Evolutionary conservation across 1,140 invertebrate species (phyloP), one percentile per base, ranked within the genome.

Genomic region (Tenebrio molitor): DNA sequence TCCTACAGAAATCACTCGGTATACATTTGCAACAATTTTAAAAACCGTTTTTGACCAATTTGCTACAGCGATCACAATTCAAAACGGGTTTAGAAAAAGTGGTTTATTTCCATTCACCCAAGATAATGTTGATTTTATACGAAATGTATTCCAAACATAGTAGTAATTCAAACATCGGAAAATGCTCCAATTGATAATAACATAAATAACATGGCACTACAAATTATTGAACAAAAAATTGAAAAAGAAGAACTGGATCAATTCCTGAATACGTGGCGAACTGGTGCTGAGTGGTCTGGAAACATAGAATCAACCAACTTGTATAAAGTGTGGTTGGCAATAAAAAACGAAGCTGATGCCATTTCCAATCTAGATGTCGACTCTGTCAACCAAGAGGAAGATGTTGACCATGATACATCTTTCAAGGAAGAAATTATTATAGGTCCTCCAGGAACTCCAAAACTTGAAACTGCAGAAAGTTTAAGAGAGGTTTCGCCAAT

Each of bases 31-130:
- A 2, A 5, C 41, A 4, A 70, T 74, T 23, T 14, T 71, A 2
- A 70, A 64, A 65, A 1, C 2, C 8, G 72, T 74, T 36, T 74
- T 74, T 70, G 41, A 74, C 50, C 7, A 70, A 50, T 74, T 36
- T 50, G 53, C 36, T 39, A 41, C 29, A 53, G 17, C 17, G 10
- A 16, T 19, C 53, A 74, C 72, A 12, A 76, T 84, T 12, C 69
- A 78, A 70, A 83, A 82, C 65, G 79, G 77, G 4, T 83, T 84
- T 74, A 75, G 74, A 73, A 68, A 63, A 36, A 80, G 78, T 77
- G 83, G 82, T 16, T 7, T 84, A 4, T 82, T 63, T 75, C 83
- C 82, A 7, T 83, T 81, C 53, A 65, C 82, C 69, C 72, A 77
- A 16, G 63, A 82, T 44, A 72, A 69, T 23, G 73, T 84, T 5